Evolutionary conservation across 2,797 vertebrate genomes (phyloP), one percentile per base, ranked within the genome.

Genomic region (Austrolebias charrua): DNA sequence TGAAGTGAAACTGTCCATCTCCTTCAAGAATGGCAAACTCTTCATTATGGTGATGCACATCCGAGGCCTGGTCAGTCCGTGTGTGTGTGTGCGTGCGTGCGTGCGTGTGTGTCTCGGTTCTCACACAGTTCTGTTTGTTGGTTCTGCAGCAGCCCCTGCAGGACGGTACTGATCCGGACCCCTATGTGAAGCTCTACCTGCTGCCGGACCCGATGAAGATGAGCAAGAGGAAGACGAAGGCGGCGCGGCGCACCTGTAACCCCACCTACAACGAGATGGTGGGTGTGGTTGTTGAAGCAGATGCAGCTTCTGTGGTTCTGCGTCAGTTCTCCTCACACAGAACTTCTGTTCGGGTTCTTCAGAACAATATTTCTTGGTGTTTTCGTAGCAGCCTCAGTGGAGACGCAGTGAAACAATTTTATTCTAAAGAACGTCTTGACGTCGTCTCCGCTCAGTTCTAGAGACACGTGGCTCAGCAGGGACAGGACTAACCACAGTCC

Each of bases 11-110:
- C 93, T 99, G 14, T 98, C 97, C 40, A 94, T 99, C 83, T 96
- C 94, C 83, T 98, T 96, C 87, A 98, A 95, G 86, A 97, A 94
- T 64, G 94, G 96, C 73, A 97, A 97, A 40, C 95, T 99, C 49
- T 96, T 96, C 90, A 96, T 99, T 89, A 99, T 98, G 97, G 97
- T 98, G 71, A 98, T 99, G 95, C 95, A 98, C 89, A 98, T 98
- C 38, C 89, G 96, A 64, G 95, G 94, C 43, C 90, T 99, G 94
- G 96, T 98, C 87, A 92, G 95, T 92, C 1, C 69, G 16, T 40
- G 24, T 59, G 45, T 47, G 45, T 46, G 42, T 62, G 55, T 38
- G 10, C 45, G 19, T 20, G 6, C 28, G 19, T 11, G 9, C 9
- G 11, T 31, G 20, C 51, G 12, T 40, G 19, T 43, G 38, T 62